Conservation (phyloP, 2,888 invertebrate genomes). For the Neoitamus cyanurus region DNA sequence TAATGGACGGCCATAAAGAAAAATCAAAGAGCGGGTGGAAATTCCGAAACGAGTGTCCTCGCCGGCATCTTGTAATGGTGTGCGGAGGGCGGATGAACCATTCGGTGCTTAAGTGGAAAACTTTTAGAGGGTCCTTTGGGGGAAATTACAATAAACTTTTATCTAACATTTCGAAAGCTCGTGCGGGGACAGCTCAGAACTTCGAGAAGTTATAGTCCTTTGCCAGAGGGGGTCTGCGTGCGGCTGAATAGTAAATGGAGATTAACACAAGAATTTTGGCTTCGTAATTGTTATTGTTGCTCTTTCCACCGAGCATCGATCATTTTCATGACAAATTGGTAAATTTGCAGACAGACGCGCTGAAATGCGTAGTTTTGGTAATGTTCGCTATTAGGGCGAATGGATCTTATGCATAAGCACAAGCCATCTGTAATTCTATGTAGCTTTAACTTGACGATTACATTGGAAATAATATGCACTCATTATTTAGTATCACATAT, state of each 20-base stretch:
- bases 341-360: not conserved
- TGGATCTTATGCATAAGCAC: not conserved
- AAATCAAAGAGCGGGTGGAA: constrained; percentile 32
- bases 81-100: not conserved
- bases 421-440: no score
- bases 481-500: no score
- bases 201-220: not conserved
- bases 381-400: not conserved
- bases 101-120: constrained; percentile 37
- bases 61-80: not conserved
- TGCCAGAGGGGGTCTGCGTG: not conserved
- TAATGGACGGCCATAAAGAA: constrained; percentile 43
- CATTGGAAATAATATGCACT: no score
- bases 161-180: not conserved
- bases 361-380: not conserved
- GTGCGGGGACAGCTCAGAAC: not conserved
- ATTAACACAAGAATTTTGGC: not conserved
- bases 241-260: not conserved
- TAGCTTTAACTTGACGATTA: no score
- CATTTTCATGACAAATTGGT: not conserved
- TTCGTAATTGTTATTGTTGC: not conserved
- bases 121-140: constrained; percentile 19
- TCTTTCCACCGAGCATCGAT: not conserved
- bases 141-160: constrained; percentile 21
- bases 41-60: not conserved